These are phyloP conservation scores for Cataglyphis hispanica DNA, from an alignment of 1,140 invertebrate species.

Conservation along the genomic window DNA sequence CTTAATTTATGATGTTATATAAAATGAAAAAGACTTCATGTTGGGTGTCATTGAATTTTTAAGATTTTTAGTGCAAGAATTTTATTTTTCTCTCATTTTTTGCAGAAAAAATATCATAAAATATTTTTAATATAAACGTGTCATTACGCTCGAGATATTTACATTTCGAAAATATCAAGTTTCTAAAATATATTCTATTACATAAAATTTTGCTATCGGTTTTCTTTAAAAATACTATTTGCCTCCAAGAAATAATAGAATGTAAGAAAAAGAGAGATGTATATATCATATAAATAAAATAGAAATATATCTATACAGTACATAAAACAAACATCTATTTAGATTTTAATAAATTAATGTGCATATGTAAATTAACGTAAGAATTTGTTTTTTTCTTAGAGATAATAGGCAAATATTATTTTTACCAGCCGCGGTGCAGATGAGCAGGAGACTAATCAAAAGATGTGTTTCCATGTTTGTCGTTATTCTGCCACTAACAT, in stretches of 20 bases:
- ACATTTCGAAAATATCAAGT: no score
- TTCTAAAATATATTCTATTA: no score
- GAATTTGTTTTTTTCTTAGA: not conserved
- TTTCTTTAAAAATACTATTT: not conserved
- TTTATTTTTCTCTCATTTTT: not conserved
- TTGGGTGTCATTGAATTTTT: not conserved
- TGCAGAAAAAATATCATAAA: not conserved
- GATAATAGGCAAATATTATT: not conserved
- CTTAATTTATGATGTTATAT: not conserved
- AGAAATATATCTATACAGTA: no score
- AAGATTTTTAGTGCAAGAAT: not conserved
- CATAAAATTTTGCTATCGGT: no score
- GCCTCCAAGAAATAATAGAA: no score
- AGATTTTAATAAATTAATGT: conserved; percentile 11
- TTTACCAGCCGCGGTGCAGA: conserved; percentile 66
- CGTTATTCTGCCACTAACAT: not conserved
- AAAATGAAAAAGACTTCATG: not conserved
- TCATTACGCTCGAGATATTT: conserved; percentile 10
- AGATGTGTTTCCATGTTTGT: conserved; percentile 64
- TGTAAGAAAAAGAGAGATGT: not conserved
- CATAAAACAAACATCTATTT: not conserved
- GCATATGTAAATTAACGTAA: not conserved
- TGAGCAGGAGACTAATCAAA: conserved; percentile 54
- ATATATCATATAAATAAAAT: not conserved
- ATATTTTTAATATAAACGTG: conserved; percentile 6